A percentile compares a stretch with the other conserved stretches of the same genome.
Conservation (phyloP, 2,113 vertebrate species). For the Cavia porcellus region DNA sequence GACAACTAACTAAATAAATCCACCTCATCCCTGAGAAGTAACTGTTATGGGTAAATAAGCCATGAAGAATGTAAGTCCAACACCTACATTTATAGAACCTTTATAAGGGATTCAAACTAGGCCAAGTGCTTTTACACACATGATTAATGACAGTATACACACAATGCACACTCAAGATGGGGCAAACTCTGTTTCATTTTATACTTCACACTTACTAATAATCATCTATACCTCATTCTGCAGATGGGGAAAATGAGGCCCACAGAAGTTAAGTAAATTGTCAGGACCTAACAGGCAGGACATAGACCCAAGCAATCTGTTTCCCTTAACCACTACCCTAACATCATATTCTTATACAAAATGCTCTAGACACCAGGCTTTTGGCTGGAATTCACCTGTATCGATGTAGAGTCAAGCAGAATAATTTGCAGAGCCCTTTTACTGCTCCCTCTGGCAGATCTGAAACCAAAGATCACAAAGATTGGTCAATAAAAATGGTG, state of each 20-base stretch:
- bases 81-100: neutral
- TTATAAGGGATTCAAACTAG: neutral
- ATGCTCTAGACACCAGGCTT: neutral
- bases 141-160: neutral
- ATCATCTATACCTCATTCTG: neutral
- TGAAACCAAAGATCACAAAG: conserved; percentile 82
- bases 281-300: neutral
- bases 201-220: neutral
- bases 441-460: conserved; percentile 95
- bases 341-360: neutral
- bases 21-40: neutral
- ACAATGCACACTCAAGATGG: neutral
- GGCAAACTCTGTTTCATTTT: neutral
- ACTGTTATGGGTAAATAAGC: neutral
- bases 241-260: conserved; percentile 25
- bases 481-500: neutral
- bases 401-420: conserved; percentile 97
- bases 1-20: conserved; percentile 6
- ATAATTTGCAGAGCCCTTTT: conserved; percentile 97
- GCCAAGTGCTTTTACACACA: neutral
- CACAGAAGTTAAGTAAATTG: neutral
- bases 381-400: conserved; percentile 90
- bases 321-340: neutral
- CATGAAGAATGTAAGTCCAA: neutral
- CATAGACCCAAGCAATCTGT: neutral